A percentile compares a stretch with the other conserved stretches of the same genome.
Conservation (phyloP, 1,140 invertebrate species). For the Drosophila baimaii region DNA sequence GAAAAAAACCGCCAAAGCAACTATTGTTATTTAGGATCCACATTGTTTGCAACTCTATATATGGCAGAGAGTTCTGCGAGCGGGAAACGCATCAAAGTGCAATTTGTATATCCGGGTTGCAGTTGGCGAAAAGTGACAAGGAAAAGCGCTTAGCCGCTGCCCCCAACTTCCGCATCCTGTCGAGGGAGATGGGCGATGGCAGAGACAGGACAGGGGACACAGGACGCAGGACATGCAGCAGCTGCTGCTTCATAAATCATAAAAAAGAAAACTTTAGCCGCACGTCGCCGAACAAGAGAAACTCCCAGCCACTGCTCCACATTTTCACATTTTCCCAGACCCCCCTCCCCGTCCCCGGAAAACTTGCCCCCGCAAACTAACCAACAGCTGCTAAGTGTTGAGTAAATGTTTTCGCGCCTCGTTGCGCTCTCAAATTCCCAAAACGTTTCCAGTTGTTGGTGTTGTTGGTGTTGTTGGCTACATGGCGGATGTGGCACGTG, state of each 20-base stretch:
- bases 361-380: conserved; percentile 40
- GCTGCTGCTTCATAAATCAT: conserved; percentile 81
- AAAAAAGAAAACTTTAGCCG: conserved; percentile 71
- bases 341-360: background rate
- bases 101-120: conserved; percentile 75
- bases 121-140: conserved; percentile 48
- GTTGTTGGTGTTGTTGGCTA: conserved; percentile 29
- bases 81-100: conserved; percentile 72
- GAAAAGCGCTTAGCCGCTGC: conserved; percentile 47
- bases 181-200: conserved; percentile 36
- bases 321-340: conserved; percentile 8
- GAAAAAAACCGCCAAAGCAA: conserved; percentile 58
- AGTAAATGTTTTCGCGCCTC: conserved; percentile 82
- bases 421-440: conserved; percentile 68
- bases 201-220: conserved; percentile 20
- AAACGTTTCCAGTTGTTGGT: conserved; percentile 54
- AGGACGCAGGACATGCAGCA: conserved; percentile 40
- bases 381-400: conserved; percentile 77
- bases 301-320: conserved; percentile 14
- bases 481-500: conserved; percentile 65
- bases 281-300: conserved; percentile 58
- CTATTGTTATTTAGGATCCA: conserved; percentile 67
- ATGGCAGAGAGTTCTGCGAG: conserved; percentile 12
- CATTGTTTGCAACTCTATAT: conserved; percentile 60
- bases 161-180: conserved; percentile 57